These are phyloP conservation scores for Clostera curtula DNA, from an alignment of 2,888 invertebrate species.

Conservation along the genomic window DNA sequence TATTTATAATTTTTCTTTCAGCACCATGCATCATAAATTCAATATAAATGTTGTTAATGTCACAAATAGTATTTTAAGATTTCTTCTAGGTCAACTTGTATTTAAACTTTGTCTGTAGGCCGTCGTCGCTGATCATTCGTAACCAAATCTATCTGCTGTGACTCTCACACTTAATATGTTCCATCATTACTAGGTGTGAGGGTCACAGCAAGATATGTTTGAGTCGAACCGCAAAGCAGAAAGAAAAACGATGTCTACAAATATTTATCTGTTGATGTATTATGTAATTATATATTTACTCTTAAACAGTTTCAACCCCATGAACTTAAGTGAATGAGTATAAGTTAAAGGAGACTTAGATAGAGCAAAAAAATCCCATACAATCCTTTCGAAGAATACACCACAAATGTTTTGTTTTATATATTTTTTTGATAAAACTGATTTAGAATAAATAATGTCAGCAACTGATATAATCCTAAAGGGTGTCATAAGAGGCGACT, in stretches of 20 bases:
- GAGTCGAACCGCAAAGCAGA: conserved; percentile 14
- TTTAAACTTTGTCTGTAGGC: neutral
- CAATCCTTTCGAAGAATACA: too few relatives aligned
- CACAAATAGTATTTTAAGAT: neutral
- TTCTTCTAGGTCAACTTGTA: neutral
- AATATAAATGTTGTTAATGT: neutral
- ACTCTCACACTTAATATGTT: conserved; percentile 53
- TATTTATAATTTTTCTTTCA: too few relatives aligned
- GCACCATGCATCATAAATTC: too few relatives aligned
- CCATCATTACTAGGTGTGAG: conserved; percentile 52
- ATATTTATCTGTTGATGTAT: neutral
- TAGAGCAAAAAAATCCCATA: too few relatives aligned
- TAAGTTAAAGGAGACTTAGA: too few relatives aligned
- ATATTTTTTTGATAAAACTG: too few relatives aligned
- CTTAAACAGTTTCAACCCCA: too few relatives aligned
- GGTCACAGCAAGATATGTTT: conserved; percentile 51
- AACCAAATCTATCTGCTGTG: conserved; percentile 35
- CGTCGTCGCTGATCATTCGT: neutral
- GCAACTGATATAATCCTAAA: too few relatives aligned
- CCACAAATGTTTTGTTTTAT: too few relatives aligned
- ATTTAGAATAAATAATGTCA: too few relatives aligned
- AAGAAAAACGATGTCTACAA: conserved; percentile 9
- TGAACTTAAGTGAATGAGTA: too few relatives aligned
- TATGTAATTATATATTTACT: neutral
- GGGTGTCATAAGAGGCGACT: too few relatives aligned